Base-by-base conservation (phyloP, 2,797 vertebrate genomes). In the Diglossa cyanea region DNA sequence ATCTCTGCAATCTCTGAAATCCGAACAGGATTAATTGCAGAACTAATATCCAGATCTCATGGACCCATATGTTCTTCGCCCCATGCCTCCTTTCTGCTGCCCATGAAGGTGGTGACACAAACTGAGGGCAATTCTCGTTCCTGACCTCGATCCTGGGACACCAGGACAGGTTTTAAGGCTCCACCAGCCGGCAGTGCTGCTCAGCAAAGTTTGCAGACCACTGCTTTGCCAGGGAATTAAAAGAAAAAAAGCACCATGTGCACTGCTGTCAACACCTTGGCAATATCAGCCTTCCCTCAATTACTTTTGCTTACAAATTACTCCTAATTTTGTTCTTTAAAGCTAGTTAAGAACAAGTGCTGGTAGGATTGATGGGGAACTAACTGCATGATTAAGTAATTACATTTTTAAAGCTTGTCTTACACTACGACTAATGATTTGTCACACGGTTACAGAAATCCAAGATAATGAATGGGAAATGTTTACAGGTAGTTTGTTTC, bases 271-370 rank as follows among this genome's bases (percentile, higher is more conserved):
- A 97, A 97, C 98, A 98, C 98, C 98, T 98, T 98, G 96, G 97
- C 96, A 97, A 88, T 97, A 97, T 97, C 97, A 97, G 97, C 97
- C 95, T 97, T 97, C 94, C 97, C 94, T 97, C 97, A 98, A 98
- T 98, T 98, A 98, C 97, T 98, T 98, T 97, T 98, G 98, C 97
- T 98, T 98, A 98, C 98, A 98, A 98, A 98, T 98, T 98, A 98
- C 97, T 98, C 91, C 97, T 98, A 98, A 98, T 98, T 98, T 97
- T 98, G 95, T 97, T 97, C 97, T 98, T 98, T 96, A 98, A 98
- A 98, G 97, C 97, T 98, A 98, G 98, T 98, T 98, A 98, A 98
- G 97, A 98, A 72, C 96, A 97, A 98, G 97, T 94, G 97, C 96
- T 98, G 89, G 97, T 97, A 98, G 96, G 96, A 98, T 98, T 98